A percentile compares a stretch with the other conserved stretches of the same genome.
phyloP scores from a whole-genome alignment of 2,113 vertebrate species.

The Microcebus murinus region DNA sequence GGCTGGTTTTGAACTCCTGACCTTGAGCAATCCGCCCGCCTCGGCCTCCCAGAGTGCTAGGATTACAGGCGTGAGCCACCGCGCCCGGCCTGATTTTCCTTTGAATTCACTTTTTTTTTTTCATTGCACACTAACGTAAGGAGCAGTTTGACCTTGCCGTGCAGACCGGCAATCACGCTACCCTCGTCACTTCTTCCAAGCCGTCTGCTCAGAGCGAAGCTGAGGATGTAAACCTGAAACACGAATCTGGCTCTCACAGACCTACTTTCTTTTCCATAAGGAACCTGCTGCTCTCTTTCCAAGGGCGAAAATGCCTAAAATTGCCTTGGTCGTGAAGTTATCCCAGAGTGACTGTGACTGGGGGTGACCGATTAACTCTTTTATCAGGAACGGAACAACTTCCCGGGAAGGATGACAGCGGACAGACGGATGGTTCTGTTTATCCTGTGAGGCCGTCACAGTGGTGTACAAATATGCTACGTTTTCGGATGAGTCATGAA shows the following conservation, averaged over 20 bases:
- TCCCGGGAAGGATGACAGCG: background rate
- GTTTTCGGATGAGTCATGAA: slow-evolving; percentile 27
- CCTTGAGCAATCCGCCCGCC: too few species aligned
- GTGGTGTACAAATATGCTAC: background rate
- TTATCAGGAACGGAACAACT: slow-evolving; percentile 22
- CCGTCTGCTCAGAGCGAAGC: background rate
- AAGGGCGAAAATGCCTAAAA: background rate
- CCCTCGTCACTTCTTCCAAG: background rate
- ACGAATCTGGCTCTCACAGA: background rate
- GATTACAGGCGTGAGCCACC: too few species aligned
- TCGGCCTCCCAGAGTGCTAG: too few species aligned
- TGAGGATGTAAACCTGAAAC: background rate
- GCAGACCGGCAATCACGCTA: background rate
- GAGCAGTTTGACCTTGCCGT: background rate
- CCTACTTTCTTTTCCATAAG: background rate
- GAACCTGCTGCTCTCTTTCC: background rate
- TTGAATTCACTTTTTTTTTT: background rate
- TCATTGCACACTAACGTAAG: background rate
- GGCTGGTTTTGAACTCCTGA: too few species aligned
- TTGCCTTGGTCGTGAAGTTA: background rate
- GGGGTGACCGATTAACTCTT: background rate
- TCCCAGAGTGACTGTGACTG: background rate
- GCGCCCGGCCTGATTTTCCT: background rate
- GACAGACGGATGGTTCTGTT: slow-evolving; percentile 25
- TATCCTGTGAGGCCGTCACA: background rate